Base-by-base conservation (phyloP, 2,888 invertebrate genomes). In the Aromia moschata region DNA sequence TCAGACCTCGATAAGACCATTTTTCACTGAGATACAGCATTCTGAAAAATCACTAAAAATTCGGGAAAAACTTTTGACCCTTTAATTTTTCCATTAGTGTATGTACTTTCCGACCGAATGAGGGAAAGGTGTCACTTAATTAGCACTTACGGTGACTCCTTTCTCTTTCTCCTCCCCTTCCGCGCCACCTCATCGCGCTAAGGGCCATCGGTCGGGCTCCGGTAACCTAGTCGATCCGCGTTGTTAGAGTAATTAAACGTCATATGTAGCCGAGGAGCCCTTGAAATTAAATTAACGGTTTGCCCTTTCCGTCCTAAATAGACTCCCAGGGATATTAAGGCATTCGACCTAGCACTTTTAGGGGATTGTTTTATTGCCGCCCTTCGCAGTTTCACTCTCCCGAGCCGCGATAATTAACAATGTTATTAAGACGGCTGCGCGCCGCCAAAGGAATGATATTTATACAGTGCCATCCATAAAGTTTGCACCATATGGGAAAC, bases 221-320 rank as follows among this genome's bases (percentile, higher is more conserved):
- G 17, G 31, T 14, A 45, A 45, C 47, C 47, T 47, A 51, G 16
- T 30, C 44, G 44, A 38, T 52, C 30, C 38, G 38, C 51, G 38
- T 20, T 38, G 51, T 36, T 58, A 46, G 43, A 58, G 51, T 53
- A 53, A 58, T 53, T 53, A 58, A 53, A 53, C 45, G 58, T 58
- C 58, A 58, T 53, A 58, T 58, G 49, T 49, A 49, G 49, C 38
- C 20, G 15, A 49, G 51, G 58, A 52, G 58, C 43, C 31, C 44
- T 43, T 20, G 46, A 44, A 52, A 58, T 58, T 58, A 45, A 58
- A 58, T 58, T 58, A 58, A 46, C 37, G 52, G 41, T 46, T 52
- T 37, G 52, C 58, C 52, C 58, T 58, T 44, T 52, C 51, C 46
- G 45, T 46, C 53, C 58, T 52, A 58, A 58, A 49, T 49, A 49